A percentile compares a stretch with the other conserved stretches of the same genome.
Evolutionary conservation across 1,140 invertebrate species (phyloP).

Genomic region (Cydia strobilella): DNA sequence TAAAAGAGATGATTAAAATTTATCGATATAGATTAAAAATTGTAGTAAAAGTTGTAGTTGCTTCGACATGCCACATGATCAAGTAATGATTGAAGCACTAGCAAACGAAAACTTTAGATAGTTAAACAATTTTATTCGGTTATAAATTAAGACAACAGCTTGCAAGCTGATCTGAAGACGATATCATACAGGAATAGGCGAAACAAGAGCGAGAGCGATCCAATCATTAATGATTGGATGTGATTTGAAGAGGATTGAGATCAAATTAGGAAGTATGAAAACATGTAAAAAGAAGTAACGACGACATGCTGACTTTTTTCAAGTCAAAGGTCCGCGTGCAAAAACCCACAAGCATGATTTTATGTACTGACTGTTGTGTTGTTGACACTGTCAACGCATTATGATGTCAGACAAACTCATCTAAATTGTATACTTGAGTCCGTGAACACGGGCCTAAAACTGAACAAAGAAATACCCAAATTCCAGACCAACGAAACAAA

Average conservation of each 20-base stretch:
- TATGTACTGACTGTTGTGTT: neutral
- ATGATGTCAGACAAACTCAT: neutral
- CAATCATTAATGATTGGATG: conserved; percentile 53
- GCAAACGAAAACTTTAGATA: conserved; percentile 9
- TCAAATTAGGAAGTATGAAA: neutral
- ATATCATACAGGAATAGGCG: neutral
- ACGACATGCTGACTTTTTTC: conserved; percentile 17
- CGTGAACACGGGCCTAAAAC: conserved; percentile 30
- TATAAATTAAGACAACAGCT: neutral
- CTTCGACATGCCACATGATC: conserved; percentile 44
- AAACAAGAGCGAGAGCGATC: conserved; percentile 37
- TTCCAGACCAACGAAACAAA: conserved; percentile 12
- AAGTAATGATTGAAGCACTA: conserved; percentile 49
- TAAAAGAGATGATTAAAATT: neutral
- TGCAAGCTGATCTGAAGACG: neutral
- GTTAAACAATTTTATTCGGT: neutral
- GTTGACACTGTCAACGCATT: neutral
- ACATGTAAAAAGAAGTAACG: neutral
- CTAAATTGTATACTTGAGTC: neutral
- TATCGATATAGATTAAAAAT: neutral
- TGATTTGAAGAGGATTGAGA: conserved; percentile 44
- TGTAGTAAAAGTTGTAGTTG: neutral
- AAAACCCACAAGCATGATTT: conserved; percentile 43
- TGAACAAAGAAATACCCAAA: conserved; percentile 3
- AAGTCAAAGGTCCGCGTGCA: conserved; percentile 43